Evolutionary conservation across 2,797 vertebrate species (phyloP), one percentile per base, ranked within the genome.

Genomic region (Megaceryle alcyon): DNA sequence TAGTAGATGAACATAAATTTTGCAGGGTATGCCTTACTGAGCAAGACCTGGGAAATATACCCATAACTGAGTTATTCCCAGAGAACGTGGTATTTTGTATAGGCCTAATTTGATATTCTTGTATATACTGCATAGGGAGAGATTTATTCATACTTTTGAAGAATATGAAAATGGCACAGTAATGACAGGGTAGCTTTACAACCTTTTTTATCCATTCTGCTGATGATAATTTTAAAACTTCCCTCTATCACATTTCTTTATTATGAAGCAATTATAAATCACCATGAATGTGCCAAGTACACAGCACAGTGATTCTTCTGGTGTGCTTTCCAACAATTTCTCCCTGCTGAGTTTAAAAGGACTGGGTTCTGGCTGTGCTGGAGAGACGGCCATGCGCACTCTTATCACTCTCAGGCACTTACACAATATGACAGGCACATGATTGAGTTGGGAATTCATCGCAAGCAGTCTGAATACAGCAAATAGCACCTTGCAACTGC

Each of bases 331-430:
- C 79, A 86, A 37, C 33, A 71, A 23, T 39, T 91, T 90, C 22
- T 75, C 69, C 46, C 21, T 2, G 0, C 37, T 65, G 73, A 82
- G 28, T 46, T 18, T 22, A 60, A 68, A 92, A 91, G 49, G 26
- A 91, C 12, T 2, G 3, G 37, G 49, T 37, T 75, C 85, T 86
- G 65, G 28, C 28, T 0, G 0, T 46, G 29, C 78, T 72, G 59
- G 41, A 85, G 46, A 72, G 54, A 29, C 82, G 82, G 41, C 54
- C 71, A 22, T 10, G 33, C 68, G 33, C 31, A 37, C 57, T 94
- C 69, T 94, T 90, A 75, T 83, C 61, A 46, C 54, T 75, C 76
- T 33, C 54, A 68, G 63, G 79, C 68, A 91, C 69, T 94, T 79
- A 59, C 16, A 59, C 3, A 7, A 86, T 61, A 49, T 3, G 18